Evolutionary conservation across 2,888 invertebrate species (phyloP).

Genomic region (Antheraea assamensis): DNA sequence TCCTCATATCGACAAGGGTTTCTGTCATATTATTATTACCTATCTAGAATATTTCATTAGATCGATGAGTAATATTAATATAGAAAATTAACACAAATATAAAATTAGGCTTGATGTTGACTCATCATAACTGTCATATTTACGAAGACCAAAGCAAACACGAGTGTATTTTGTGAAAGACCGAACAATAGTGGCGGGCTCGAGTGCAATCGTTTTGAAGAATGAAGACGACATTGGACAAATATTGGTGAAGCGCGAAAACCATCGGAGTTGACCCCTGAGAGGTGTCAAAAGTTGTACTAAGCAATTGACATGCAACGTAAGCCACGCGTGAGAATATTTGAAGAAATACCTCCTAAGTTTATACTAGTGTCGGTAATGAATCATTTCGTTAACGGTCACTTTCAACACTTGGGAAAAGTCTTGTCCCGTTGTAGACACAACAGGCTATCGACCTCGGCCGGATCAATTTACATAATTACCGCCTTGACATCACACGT

Average conservation of each 20-base stretch:
- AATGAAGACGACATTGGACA: constrained; percentile 57
- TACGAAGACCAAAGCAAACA: constrained; percentile 34
- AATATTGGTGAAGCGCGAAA: constrained; percentile 65
- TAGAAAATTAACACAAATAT: constrained; percentile 1
- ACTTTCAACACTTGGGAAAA: constrained; percentile 65
- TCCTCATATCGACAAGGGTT: no score
- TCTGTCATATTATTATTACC: neutral
- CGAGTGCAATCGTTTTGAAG: constrained; percentile 50
- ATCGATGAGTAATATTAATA: constrained; percentile 4
- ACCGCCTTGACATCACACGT: constrained; percentile 46
- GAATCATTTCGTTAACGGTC: constrained; percentile 78
- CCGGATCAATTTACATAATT: constrained; percentile 62
- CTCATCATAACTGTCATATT: constrained; percentile 26
- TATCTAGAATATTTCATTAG: neutral
- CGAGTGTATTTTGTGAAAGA: constrained; percentile 36
- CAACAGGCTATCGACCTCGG: constrained; percentile 58
- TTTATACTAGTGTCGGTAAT: constrained; percentile 76
- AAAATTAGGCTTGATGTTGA: constrained; percentile 7
- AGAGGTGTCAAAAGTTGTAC: constrained; percentile 74
- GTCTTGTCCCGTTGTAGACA: constrained; percentile 57
- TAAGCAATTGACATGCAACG: constrained; percentile 69
- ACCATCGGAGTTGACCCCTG: constrained; percentile 68
- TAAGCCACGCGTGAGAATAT: constrained; percentile 76
- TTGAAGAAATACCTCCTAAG: constrained; percentile 74
- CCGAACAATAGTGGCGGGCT: constrained; percentile 42